Conservation (phyloP, 2,113 vertebrate genomes). For the Entosphenus tridentatus region DNA sequence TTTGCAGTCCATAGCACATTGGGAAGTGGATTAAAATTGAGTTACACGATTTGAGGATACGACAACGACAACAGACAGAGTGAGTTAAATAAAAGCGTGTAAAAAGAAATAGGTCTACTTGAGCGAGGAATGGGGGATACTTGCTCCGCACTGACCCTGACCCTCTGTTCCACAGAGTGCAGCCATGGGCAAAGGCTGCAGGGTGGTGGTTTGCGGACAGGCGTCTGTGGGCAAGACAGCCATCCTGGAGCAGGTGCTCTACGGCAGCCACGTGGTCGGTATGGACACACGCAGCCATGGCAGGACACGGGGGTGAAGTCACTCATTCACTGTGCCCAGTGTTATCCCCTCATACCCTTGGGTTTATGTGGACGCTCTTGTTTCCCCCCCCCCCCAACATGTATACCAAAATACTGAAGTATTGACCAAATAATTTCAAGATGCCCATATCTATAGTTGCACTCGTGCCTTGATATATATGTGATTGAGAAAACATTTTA, state of each 20-base stretch:
- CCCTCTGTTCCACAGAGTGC: neutral
- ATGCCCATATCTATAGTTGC: neutral
- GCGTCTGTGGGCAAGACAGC: conserved; percentile 70
- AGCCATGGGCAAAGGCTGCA: conserved; percentile 77
- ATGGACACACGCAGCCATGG: conserved; percentile 16
- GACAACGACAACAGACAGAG: no score
- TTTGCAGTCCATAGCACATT: no score
- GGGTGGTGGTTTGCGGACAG: conserved; percentile 69
- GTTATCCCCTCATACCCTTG: conserved; percentile 4
- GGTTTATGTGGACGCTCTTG: neutral
- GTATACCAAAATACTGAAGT: neutral
- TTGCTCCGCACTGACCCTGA: no score
- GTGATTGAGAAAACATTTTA: no score
- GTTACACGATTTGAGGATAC: no score
- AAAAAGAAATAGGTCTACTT: no score
- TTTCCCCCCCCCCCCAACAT: neutral
- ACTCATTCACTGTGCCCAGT: neutral
- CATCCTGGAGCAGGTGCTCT: conserved; percentile 66
- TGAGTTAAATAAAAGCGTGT: no score
- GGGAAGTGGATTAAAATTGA: no score
- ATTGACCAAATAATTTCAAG: neutral
- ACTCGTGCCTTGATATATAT: no score
- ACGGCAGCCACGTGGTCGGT: conserved; percentile 53
- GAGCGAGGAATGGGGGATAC: no score
- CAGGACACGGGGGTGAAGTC: conserved; percentile 2